Base-by-base conservation (phyloP, 2,888 invertebrate species). In the Limnephilus lunatus region DNA sequence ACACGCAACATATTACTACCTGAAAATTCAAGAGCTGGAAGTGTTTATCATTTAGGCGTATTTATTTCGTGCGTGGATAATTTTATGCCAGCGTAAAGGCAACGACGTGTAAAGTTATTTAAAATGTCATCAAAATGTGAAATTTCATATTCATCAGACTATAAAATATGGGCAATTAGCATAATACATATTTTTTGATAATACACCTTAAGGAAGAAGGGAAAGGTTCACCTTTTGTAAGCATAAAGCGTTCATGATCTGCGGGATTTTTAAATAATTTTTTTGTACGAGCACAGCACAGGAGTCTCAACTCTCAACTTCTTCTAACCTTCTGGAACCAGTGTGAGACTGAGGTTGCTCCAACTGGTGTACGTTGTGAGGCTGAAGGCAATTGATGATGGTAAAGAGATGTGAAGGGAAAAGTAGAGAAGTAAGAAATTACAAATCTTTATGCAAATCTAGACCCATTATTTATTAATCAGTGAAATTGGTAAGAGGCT, bases 131-230 rank as follows among this genome's bases (percentile, higher is more conserved):
- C 87, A 87, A 87, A 87, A 87, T 87, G 87, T 68, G 32, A 83
- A 83, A 90, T 83, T 90, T 83, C 32, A 53, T 90, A 90, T 83
- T 90, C 90, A 53, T 81, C 90, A 90, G 90, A 90, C 83, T 30
- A 83, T 90, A 90, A 83, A 90, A 90, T 90, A 83, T 53, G 12
- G 31, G 31, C 90, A n/a, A 90, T 90, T 90, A 44, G 53, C 90
- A 90, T 90, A 90, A 53, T 90, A 82, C 90, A 53, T 25, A 83
- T 83, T 31, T 44, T 44, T 44, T 15, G 0, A 83, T 90, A 53
- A 90, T 44, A 53, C 15, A 83, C 83, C 7, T n/a, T 68, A 90
- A 15, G 35, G n/a, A n/a, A 12, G 81, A 44, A 83, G 39, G 39
- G 83, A 81, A 81, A 90, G 53, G 35, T 32, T 83, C 14, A 80